Conservation (phyloP, 2,888 invertebrate species). For the Germaria angustata region DNA sequence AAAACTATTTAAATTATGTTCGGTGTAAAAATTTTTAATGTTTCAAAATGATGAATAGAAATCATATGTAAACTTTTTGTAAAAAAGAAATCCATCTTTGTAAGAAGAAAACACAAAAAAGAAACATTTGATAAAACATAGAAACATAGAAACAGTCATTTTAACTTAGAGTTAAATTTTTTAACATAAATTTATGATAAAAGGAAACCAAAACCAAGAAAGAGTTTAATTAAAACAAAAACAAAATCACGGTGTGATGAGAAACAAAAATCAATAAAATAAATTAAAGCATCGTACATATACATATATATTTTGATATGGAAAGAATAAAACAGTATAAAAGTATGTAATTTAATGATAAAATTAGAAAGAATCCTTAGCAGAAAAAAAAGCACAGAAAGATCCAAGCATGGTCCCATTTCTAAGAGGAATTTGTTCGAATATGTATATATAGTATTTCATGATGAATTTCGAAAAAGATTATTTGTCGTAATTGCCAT, state of each 20-base stretch:
- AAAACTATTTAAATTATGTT: conserved; percentile 62
- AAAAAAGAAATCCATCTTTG: conserved; percentile 50
- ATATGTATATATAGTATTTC: too few species aligned
- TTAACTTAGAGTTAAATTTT: conserved; percentile 57
- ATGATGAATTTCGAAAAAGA: neutral
- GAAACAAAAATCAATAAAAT: conserved; percentile 8
- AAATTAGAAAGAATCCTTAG: conserved; percentile 8
- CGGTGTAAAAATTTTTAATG: conserved; percentile 65
- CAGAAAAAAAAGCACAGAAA: too few species aligned
- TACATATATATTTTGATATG: conserved; percentile 56
- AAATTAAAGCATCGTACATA: conserved; percentile 12
- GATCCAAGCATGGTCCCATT: too few species aligned
- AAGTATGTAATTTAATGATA: conserved; percentile 10
- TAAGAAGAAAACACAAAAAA: neutral
- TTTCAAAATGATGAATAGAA: conserved; percentile 37
- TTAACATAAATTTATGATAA: conserved; percentile 43
- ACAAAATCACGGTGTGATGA: conserved; percentile 10
- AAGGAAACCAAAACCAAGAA: conserved; percentile 11
- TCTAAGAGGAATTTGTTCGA: too few species aligned
- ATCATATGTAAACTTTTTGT: conserved; percentile 59
- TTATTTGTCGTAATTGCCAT: too few species aligned
- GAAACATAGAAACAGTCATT: conserved; percentile 39
- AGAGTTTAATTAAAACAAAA: conserved; percentile 1
- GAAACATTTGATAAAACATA: conserved; percentile 21
- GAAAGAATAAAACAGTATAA: neutral